Base-by-base conservation (phyloP, 2,888 invertebrate genomes). In the Leucophenga montana region DNA sequence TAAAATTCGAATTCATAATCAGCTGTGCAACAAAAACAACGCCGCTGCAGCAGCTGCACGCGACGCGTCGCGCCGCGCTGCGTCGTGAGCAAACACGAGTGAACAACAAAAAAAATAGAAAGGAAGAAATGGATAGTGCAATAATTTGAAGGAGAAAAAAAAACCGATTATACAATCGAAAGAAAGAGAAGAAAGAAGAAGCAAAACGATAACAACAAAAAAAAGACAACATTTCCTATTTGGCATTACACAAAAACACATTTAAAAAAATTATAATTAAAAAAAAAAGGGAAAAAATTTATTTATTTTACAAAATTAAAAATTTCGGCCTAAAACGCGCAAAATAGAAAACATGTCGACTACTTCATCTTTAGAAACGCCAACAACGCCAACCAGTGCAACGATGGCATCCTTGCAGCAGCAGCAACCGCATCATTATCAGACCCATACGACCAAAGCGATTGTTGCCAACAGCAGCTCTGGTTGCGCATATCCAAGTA, bases 331-430 rank as follows among this genome's bases (percentile, higher is more conserved):
- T 53, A n/a, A 18, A 18, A 18, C 54, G 22, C 54, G 22, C 18
- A 27, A 13, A 31, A 22, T 14, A 22, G n/a, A 27, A 57, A 79
- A 71, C 72, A 82, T 80, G 77, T 83, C 83, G 77, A 78, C 82
- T 73, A 78, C 82, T 69, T 82, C 84, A 75, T 82, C 81, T 69
- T 78, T 77, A 74, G 84, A 83, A 72, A 83, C 83, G 71, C 81
- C 83, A 71, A 82, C 83, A 68, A 79, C 82, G 48, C 79, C 83
- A 59, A 14, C 62, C 13, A 46, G 20, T 20, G 61, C 20, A n/a
- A 14, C 46, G 6, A 46, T 48, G 22, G 44, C 20, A n/a, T n/a
- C 61, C 56, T 27, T 56, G 22, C 53, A 53, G 6, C 53, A 53
- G 53, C 68, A 74, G 69, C 79, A 77, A 64, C 77, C 74, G 68